Conservation (phyloP, 2,113 vertebrate species). For the Malurus alboscapulatus region DNA sequence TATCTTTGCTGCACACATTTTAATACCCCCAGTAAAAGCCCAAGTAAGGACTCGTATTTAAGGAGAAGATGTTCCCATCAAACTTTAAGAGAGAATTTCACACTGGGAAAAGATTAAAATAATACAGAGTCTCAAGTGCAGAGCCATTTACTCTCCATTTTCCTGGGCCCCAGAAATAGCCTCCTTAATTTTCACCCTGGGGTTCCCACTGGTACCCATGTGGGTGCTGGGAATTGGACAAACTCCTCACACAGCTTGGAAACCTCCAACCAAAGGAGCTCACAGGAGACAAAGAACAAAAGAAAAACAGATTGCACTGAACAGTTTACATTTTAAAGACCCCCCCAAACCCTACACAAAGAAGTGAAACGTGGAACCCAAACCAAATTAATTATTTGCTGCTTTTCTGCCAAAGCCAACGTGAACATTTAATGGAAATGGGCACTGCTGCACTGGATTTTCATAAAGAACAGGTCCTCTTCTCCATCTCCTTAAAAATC, state of each 20-base stretch:
- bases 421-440: rapidly evolving
- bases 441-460: neutral
- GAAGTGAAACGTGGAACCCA: neutral
- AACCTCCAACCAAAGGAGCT: neutral
- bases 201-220: neutral
- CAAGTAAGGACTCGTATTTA: neutral
- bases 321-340: neutral
- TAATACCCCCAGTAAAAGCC: neutral
- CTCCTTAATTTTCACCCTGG: neutral
- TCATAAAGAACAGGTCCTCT: neutral
- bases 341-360: neutral
- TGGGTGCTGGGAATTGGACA: neutral
- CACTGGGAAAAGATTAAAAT: neutral
- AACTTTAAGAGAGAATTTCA: neutral
- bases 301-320: neutral
- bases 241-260: neutral
- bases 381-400: neutral
- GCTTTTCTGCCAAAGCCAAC: neutral
- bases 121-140: neutral
- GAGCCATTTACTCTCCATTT: neutral
- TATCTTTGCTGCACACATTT: neutral
- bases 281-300: neutral
- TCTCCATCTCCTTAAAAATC: rapidly evolving
- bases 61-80: neutral
- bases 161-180: neutral